Percentiles rank a stretch among this genome's conserved stretches.
Evolutionary conservation across 2,888 invertebrate genomes (phyloP).

Genomic region (Nowickia ferox): DNA sequence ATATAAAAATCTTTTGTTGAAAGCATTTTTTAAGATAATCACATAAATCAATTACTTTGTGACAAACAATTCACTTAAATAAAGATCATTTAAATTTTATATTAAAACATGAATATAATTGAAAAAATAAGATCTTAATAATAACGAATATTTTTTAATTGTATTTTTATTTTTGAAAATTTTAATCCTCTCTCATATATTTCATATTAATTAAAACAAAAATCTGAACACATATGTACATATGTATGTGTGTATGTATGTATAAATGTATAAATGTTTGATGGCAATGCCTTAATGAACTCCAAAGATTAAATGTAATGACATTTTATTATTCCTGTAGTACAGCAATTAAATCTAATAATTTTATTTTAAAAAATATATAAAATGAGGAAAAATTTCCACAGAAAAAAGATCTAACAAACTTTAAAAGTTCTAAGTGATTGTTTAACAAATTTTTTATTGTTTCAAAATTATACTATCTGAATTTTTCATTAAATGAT

Average conservation of each 20-base stretch:
- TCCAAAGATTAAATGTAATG: no score
- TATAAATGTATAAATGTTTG: not conserved
- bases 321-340: no score
- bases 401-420: no score
- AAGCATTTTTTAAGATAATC: not conserved
- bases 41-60: slow-evolving; percentile 16
- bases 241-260: not conserved
- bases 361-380: no score
- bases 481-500: no score
- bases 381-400: no score
- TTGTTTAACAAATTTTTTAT: no score
- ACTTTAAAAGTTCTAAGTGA: no score
- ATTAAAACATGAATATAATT: not conserved
- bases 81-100: slow-evolving; percentile 41
- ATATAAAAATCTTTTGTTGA: slow-evolving; percentile 8
- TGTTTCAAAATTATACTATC: no score
- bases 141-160: slow-evolving; percentile 11
- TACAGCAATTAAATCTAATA: no score
- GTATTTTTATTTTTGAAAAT: slow-evolving; percentile 3
- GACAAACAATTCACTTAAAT: slow-evolving; percentile 14
- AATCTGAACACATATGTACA: not conserved
- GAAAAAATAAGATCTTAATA: not conserved
- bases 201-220: not conserved
- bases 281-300: no score
- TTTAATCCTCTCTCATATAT: not conserved